These are phyloP conservation scores for Diaperis boleti DNA, from an alignment of 2,888 invertebrate species.

Conservation along the genomic window DNA sequence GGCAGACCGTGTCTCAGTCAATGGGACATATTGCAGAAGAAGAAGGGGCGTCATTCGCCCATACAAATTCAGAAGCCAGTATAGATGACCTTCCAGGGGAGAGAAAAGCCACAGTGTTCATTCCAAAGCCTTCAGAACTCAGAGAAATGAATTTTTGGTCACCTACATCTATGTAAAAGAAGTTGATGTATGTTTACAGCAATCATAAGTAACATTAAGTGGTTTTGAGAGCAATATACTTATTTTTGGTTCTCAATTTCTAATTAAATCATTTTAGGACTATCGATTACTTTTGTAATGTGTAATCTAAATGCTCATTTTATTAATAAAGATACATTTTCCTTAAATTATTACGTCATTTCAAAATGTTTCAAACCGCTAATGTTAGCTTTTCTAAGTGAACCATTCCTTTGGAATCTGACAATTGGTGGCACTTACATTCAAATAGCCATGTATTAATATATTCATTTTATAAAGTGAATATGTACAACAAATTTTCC, in stretches of 20 bases:
- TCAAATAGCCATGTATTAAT: too few species aligned
- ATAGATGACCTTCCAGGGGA: slow-evolving; percentile 59
- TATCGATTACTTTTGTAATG: slow-evolving; percentile 31
- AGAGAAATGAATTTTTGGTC: slow-evolving; percentile 90
- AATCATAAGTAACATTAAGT: slow-evolving; percentile 16
- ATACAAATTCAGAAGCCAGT: slow-evolving; percentile 47
- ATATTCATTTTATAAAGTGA: too few species aligned
- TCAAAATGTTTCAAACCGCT: too few species aligned
- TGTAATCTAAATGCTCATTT: slow-evolving; percentile 34
- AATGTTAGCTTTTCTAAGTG: too few species aligned
- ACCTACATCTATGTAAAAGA: slow-evolving; percentile 82
- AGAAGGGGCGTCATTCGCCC: slow-evolving; percentile 63
- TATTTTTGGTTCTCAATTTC: slow-evolving; percentile 17
- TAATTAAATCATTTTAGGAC: slow-evolving; percentile 15
- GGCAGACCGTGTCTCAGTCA: slow-evolving; percentile 72
- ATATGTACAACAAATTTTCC: too few species aligned
- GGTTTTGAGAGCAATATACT: slow-evolving; percentile 23
- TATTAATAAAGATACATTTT: slow-evolving; percentile 8
- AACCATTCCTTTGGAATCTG: too few species aligned
- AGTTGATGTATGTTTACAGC: slow-evolving; percentile 1
- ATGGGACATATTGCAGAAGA: slow-evolving; percentile 73
- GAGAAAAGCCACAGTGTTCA: slow-evolving; percentile 61
- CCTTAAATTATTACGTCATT: background rate
- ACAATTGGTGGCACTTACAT: too few species aligned
- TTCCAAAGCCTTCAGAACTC: slow-evolving; percentile 77